Evolutionary conservation across 2,797 vertebrate genomes (phyloP).

Genomic region (Lepidocolaptes lacrymiger): DNA sequence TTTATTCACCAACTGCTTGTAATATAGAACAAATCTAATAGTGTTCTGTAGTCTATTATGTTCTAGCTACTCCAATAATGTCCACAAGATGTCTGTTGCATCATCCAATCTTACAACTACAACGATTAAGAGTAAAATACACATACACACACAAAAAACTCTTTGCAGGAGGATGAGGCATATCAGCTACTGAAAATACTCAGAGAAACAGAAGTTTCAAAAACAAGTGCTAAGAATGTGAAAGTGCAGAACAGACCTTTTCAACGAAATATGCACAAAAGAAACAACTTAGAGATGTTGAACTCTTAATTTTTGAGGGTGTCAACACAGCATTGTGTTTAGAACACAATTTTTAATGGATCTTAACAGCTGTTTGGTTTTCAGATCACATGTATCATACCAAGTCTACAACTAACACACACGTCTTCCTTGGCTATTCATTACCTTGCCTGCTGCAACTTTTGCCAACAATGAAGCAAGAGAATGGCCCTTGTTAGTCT

Average conservation of each 20-base stretch:
- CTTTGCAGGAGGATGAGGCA: not conserved
- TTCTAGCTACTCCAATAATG: not conserved
- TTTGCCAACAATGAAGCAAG: slow-evolving; percentile 94
- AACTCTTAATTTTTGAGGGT: not conserved
- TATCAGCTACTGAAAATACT: not conserved
- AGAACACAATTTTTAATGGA: not conserved
- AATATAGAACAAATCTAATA: not conserved
- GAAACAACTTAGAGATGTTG: not conserved
- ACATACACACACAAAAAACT: not conserved
- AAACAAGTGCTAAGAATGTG: not conserved
- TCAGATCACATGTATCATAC: not conserved
- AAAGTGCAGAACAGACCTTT: not conserved
- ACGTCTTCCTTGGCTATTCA: slow-evolving; percentile 6
- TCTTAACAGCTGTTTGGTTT: not conserved
- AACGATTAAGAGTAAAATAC: not conserved
- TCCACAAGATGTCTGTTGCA: not conserved
- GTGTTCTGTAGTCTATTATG: not conserved
- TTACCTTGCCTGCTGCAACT: slow-evolving; percentile 96
- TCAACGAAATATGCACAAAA: not conserved
- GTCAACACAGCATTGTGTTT: not conserved
- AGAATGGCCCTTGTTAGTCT: slow-evolving; percentile 90
- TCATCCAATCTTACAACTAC: not conserved
- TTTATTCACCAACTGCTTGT: not conserved
- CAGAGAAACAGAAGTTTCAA: not conserved
- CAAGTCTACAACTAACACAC: not conserved